Evolutionary conservation across 2,888 invertebrate genomes (phyloP), one percentile per base, ranked within the genome.

Genomic region (Chymomyza procnemis): DNA sequence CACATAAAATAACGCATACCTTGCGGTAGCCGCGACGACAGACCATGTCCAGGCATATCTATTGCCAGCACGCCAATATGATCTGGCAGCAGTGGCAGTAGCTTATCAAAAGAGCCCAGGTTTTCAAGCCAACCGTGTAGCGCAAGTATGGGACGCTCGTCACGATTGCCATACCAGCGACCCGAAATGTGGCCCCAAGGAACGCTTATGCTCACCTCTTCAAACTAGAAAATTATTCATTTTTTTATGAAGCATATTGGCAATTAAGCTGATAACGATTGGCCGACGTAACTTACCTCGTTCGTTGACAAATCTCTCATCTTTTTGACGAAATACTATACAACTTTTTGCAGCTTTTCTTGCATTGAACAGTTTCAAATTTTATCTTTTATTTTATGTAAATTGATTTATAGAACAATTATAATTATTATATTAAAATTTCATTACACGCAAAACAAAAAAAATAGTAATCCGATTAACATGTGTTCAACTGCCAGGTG

Each of bases 61-160:
- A 95, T 90, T 0, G 94, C 93, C 8, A 95, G 87, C 52, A 93
- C 90, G 4, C 92, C 91, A 1, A 91, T 74, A 48, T 92, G 87
- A 47, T 91, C 82, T 14, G 92, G 90, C 55, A 96, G 87, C 64
- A 93, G 87, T 0, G 94, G 94, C 26, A 93, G 92, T 56, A 96
- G 85, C 0, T 92, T 92, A 85, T 95, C 94, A 92, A 95, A 96
- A 0, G 94, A 93, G 22, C 94, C 94, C 22, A 94, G 93, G 86
- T 95, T 96, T 89, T 96, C 95, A 90, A 94, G 93, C 95, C 95
- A 95, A 0, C 95, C 96, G 85, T 96, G 96, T 0, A 95, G 78
- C 0, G 94, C 93, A 55, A 96, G 85, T 46, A 95, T 92, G 1
- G 95, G 95, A 61, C 93, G 92, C 46, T 92, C 91, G 66, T 93